Conservation (phyloP, 2,888 invertebrate species). For the Tetanocera ferruginea region DNA sequence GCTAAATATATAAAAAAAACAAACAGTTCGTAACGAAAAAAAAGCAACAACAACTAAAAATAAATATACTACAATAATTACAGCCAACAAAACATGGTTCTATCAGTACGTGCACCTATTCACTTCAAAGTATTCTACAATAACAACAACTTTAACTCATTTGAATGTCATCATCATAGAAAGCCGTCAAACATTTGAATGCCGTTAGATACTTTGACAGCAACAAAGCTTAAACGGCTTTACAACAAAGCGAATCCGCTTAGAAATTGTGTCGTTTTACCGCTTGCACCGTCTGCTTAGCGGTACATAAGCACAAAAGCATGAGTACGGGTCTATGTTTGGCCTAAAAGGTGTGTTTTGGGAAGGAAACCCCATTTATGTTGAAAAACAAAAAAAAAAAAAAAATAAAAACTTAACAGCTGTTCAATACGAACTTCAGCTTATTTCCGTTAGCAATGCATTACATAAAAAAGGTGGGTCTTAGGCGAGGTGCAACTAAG, state of each 20-base stretch:
- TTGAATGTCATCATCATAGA: constrained; percentile 27
- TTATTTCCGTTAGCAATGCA: no score
- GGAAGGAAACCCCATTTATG: background rate
- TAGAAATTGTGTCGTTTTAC: background rate
- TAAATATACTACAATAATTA: background rate
- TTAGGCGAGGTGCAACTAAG: no score
- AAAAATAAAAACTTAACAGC: background rate
- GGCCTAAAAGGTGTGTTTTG: no score
- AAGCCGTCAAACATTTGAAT: constrained; percentile 6
- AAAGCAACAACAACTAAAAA: background rate
- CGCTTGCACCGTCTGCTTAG: background rate
- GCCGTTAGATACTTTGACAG: background rate
- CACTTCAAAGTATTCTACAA: background rate
- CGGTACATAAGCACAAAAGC: background rate
- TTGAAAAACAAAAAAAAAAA: background rate
- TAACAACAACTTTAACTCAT: constrained; percentile 11
- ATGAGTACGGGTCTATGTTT: background rate
- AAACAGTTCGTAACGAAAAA: background rate
- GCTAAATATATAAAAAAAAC: background rate
- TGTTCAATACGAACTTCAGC: no score
- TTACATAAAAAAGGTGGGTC: no score
- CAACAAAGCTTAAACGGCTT: background rate
- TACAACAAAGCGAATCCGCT: constrained; percentile 8
- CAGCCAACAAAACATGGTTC: background rate
- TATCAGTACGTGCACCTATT: background rate